phyloP scores from a whole-genome alignment of 2,797 vertebrate species.

The Galago senegalensis region DNA sequence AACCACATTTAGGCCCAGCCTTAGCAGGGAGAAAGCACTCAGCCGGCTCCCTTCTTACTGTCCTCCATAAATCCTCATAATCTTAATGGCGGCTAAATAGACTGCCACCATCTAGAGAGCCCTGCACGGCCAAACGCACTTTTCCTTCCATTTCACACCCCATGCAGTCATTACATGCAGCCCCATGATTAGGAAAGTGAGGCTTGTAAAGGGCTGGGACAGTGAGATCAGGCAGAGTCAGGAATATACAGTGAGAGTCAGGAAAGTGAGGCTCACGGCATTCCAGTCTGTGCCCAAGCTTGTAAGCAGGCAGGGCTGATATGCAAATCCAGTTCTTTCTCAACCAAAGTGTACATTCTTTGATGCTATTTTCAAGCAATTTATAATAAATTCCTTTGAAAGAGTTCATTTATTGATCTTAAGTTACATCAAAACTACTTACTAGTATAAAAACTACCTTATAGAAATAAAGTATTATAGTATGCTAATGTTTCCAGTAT shows the following conservation, averaged over 20 bases:
- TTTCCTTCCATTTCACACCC: neutral
- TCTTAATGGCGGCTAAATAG: neutral
- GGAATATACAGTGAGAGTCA: neutral
- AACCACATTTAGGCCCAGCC: neutral
- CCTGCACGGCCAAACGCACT: accelerated
- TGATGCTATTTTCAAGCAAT: neutral
- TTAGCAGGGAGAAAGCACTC: neutral
- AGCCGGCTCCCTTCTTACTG: neutral
- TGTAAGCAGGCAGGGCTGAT: neutral
- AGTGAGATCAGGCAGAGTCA: no score
- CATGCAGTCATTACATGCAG: neutral
- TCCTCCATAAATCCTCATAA: neutral
- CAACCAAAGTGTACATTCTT: neutral
- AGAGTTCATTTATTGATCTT: neutral
- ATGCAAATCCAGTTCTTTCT: neutral
- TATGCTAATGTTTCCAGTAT: neutral
- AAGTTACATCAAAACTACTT: slow-evolving; percentile 10
- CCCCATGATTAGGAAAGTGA: neutral
- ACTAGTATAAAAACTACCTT: neutral
- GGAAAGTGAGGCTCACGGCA: neutral
- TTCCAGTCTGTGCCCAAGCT: neutral
- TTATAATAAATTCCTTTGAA: neutral
- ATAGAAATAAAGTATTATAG: neutral
- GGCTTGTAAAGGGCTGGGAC: neutral
- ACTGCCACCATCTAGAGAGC: neutral